Conservation (phyloP, 2,888 invertebrate species). For the Cordylochernes scorpioides region DNA sequence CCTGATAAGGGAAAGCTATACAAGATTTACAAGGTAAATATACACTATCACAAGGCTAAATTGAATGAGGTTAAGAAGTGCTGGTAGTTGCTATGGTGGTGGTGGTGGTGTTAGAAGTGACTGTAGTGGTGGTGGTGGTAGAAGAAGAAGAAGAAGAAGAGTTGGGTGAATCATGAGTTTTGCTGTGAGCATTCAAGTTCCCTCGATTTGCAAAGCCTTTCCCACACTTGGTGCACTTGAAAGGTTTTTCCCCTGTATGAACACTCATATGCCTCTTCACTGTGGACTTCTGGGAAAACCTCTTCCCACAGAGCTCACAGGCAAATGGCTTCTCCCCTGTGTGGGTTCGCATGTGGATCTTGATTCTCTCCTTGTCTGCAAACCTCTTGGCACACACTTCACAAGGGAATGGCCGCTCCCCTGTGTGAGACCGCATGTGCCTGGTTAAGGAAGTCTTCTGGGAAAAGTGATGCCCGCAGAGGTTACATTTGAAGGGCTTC, state of each 20-base stretch:
- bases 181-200: conserved; percentile 16
- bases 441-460: conserved; percentile 48
- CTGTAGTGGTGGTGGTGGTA: too few species aligned
- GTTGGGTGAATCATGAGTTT: too few species aligned
- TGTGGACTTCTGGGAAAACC: conserved; percentile 16
- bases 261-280: conserved; percentile 25
- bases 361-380: conserved; percentile 16
- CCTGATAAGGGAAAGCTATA: too few species aligned
- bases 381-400: conserved; percentile 15
- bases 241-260: conserved; percentile 37
- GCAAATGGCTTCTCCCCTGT: conserved; percentile 16
- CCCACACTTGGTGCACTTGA: conserved; percentile 44
- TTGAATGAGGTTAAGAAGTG: too few species aligned
- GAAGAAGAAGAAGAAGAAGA: too few species aligned
- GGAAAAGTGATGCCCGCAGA: conserved; percentile 43
- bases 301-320: conserved; percentile 16
- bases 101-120: too few species aligned
- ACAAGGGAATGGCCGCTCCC: conserved; percentile 17
- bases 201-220: conserved; percentile 32
- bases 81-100: too few species aligned
- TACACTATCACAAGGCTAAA: too few species aligned
- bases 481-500: conserved; percentile 38
- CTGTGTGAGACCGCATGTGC: conserved; percentile 31
- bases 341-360: conserved; percentile 16
- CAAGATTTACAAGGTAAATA: too few species aligned